Percentiles rank a stretch among this genome's conserved stretches.
phyloP scores from a whole-genome alignment of 1,140 invertebrate species.

The Drosophila pruinosa region DNA sequence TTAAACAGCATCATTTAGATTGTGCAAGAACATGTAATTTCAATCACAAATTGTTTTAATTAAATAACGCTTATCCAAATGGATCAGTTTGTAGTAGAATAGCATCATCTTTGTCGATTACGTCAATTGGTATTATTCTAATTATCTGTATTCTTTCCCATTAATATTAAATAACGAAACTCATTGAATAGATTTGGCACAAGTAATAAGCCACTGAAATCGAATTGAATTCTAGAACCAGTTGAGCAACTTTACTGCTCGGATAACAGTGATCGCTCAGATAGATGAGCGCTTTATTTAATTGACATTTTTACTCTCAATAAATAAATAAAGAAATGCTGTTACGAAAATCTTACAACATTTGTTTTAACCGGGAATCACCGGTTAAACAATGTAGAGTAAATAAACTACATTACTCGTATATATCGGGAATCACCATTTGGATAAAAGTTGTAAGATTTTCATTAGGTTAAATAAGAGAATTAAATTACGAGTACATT shows the following conservation, averaged over 20 bases:
- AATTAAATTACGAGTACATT: background rate
- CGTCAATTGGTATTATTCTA: background rate
- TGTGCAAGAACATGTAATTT: no score
- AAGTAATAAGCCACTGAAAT: background rate
- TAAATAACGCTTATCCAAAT: constrained; percentile 4
- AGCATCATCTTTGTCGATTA: background rate
- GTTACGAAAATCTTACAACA: no score
- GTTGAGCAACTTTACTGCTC: background rate
- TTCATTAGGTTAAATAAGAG: no score
- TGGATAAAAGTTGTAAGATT: no score
- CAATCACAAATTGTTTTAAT: no score
- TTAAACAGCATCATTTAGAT: no score
- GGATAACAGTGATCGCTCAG: background rate
- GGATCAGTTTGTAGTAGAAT: background rate
- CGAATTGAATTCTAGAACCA: background rate
- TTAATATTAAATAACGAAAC: background rate
- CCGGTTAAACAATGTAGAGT: no score
- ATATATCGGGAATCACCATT: no score
- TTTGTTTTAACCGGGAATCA: no score
- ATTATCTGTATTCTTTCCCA: background rate
- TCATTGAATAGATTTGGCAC: background rate
- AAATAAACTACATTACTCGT: no score
- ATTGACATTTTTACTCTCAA: no score
- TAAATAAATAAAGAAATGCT: no score
- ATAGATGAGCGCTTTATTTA: background rate